These are phyloP conservation scores for Lophotriccus pileatus DNA, from an alignment of 2,797 vertebrate species.

Conservation along the genomic window DNA sequence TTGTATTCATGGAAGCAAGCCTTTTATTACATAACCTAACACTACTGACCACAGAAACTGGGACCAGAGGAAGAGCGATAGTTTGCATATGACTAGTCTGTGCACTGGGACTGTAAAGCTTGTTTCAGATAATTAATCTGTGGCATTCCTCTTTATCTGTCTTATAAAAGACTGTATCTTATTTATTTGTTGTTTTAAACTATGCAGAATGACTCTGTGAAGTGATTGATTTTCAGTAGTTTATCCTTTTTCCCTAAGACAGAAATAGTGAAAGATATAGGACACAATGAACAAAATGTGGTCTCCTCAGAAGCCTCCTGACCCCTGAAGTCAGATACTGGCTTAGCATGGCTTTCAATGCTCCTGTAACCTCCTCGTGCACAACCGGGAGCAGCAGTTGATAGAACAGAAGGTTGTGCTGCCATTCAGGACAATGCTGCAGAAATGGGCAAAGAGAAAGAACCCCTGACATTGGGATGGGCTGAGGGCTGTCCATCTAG, in stretches of 20 bases:
- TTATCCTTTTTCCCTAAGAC: neutral
- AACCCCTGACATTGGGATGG: neutral
- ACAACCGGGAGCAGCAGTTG: neutral
- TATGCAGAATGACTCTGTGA: neutral
- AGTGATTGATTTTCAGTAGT: neutral
- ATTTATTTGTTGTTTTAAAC: neutral
- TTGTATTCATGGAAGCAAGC: neutral
- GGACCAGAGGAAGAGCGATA: neutral
- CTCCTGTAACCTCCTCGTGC: fast-evolving
- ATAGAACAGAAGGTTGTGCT: neutral
- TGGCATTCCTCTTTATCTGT: neutral
- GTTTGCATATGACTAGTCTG: neutral
- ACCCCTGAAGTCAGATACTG: neutral
- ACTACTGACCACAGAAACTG: neutral
- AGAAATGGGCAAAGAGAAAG: neutral
- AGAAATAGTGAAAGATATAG: neutral
- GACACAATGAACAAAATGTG: neutral
- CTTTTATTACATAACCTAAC: neutral
- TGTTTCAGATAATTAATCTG: neutral
- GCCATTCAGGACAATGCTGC: neutral
- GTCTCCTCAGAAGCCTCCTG: neutral
- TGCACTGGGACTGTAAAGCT: neutral
- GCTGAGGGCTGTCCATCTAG: fast-evolving
- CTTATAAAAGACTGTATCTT: neutral
- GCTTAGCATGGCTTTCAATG: neutral